These are phyloP conservation scores for Siniperca undulata DNA, from an alignment of 2,797 vertebrate species.

Conservation along the genomic window DNA sequence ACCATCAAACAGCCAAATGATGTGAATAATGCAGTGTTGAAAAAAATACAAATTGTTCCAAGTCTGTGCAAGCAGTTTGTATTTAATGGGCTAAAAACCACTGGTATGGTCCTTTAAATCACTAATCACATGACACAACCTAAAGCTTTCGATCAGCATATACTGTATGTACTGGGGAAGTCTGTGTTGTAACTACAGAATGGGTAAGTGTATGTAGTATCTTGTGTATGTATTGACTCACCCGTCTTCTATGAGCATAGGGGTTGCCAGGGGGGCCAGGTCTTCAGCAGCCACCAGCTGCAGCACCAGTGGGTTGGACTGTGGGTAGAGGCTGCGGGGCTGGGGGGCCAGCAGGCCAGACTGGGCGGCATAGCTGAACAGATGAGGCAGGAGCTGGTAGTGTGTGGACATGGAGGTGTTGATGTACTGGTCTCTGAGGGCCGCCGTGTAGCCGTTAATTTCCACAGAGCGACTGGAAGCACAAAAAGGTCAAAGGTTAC, in stretches of 20 bases:
- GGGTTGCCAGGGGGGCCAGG: conserved; percentile 92
- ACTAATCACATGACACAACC: neutral
- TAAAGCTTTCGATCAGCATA: neutral
- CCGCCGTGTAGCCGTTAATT: conserved; percentile 93
- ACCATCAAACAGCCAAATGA: neutral
- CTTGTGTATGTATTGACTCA: conserved; percentile 76
- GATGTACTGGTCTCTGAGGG: conserved; percentile 97
- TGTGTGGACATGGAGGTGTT: conserved; percentile 93
- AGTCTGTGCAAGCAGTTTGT: neutral
- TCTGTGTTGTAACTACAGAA: neutral
- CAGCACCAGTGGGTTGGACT: conserved; percentile 93
- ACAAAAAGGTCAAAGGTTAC: conserved; percentile 38
- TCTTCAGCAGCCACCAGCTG: conserved; percentile 96
- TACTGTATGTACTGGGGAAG: neutral
- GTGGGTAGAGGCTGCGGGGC: conserved; percentile 92
- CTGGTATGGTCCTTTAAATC: neutral
- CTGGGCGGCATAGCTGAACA: conserved; percentile 93
- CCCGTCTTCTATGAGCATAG: conserved; percentile 99
- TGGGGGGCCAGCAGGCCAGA: conserved; percentile 91
- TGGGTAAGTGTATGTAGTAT: too few relatives aligned
- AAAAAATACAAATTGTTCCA: neutral
- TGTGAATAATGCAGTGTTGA: neutral
- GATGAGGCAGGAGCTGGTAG: conserved; percentile 97
- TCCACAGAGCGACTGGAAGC: conserved; percentile 92
- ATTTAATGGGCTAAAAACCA: neutral